phyloP scores from a whole-genome alignment of 2,888 invertebrate species.

The Anorthoa munda region DNA sequence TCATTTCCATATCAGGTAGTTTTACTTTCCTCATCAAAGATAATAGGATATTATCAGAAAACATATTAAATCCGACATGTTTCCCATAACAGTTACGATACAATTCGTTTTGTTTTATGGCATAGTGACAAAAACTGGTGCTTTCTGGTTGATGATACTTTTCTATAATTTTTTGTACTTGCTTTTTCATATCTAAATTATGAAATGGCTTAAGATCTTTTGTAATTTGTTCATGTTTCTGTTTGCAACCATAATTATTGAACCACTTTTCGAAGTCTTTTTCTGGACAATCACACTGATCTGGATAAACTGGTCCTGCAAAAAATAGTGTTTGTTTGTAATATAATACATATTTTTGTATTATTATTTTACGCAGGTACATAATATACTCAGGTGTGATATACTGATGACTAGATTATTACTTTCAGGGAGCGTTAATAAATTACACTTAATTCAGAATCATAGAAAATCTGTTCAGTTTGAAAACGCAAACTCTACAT shows the following conservation, averaged over 20 bases:
- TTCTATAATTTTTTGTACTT: constrained; percentile 92
- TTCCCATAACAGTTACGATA: constrained; percentile 98
- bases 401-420: neutral
- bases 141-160: constrained; percentile 95
- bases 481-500: neutral
- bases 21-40: constrained; percentile 95
- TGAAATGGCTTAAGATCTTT: constrained; percentile 93
- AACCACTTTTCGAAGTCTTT: constrained; percentile 92
- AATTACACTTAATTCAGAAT: neutral
- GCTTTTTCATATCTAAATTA: constrained; percentile 93
- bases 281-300: constrained; percentile 96
- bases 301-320: constrained; percentile 93
- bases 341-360: neutral
- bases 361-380: neutral
- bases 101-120: constrained; percentile 95
- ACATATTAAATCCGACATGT: constrained; percentile 98
- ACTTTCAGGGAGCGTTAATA: neutral
- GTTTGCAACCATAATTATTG: constrained; percentile 92
- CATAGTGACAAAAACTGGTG: constrained; percentile 97
- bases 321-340: constrained; percentile 44
- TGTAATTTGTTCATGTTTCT: constrained; percentile 93
- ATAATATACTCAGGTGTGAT: too few relatives aligned
- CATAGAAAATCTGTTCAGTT: neutral
- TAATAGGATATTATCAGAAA: constrained; percentile 96
- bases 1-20: constrained; percentile 97